Base-by-base conservation (phyloP, 2,797 vertebrate species). In the Coracias cyanogaster region DNA sequence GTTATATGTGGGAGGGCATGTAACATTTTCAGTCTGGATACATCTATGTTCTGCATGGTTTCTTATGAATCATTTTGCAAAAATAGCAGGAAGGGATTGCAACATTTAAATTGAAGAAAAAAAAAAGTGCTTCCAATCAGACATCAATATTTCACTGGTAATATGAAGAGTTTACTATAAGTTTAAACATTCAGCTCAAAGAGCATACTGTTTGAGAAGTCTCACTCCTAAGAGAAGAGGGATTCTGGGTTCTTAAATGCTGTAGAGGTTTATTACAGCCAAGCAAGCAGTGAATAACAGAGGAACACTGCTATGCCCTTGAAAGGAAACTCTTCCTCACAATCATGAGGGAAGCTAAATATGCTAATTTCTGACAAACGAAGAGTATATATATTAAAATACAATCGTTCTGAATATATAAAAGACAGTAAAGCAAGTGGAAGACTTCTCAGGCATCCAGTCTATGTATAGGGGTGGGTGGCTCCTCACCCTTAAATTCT, bases 61-160 rank as follows among this genome's bases (percentile, higher is more conserved):
- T 85, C 89, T 83, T 74, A 67, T 74, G 85, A 96, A 95, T 91
- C 84, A 89, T 74, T 93, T 71, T 61, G 24, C 52, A 89, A 94
- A 96, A 93, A 85, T 83, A 95, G 73, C 43, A 96, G 55, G 55
- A 82, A 89, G 25, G 55, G 28, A 77, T 41, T 64, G 60, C 37
- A 93, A 89, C 66, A 52, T 65, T 90, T 72, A 69, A 25, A 46
- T 7, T 73, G 52, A 60, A 49, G 15, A 31, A 49, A 76, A 41
- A 19, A 17, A 58, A 49, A 69, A 46, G 22, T 62, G 20, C 5
- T 77, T 70, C 39, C 58, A 67, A 67, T 24, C 12, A 96, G 67
- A 77, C 15, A 33, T 31, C 57, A 70, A 69, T 65, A 79, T 72
- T 86, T 90, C 6, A 65, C 4, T 51, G 24, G 31, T 46, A 84